Percentiles rank a stretch among this genome's conserved stretches.
Conservation (phyloP, 2,888 invertebrate species). For the Silvanus unidentatus region DNA sequence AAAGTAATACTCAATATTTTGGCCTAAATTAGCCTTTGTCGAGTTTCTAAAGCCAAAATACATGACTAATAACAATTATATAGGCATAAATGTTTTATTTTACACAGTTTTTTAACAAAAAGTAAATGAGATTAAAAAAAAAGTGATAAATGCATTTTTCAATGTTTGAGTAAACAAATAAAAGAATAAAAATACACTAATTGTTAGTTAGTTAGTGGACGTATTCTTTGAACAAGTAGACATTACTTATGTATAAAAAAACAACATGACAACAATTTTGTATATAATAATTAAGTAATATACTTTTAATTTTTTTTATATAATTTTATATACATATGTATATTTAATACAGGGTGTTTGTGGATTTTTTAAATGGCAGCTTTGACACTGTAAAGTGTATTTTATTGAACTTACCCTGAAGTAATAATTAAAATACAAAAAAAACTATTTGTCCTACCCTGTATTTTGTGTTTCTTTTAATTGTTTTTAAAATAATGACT, state of each 20-base stretch:
- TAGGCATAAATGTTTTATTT: too few relatives aligned
- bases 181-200: constrained; percentile 11
- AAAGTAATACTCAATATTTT: constrained; percentile 10
- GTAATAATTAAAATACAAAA: too few relatives aligned
- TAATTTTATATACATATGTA: constrained; percentile 35
- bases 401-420: neutral
- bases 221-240: constrained; percentile 1
- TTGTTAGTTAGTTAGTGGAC: constrained; percentile 18
- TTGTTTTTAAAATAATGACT: constrained; percentile 30
- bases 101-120: too few relatives aligned
- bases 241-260: constrained; percentile 16
- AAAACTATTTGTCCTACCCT: constrained; percentile 16
- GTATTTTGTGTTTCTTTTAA: constrained; percentile 21
- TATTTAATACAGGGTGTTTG: constrained; percentile 36
- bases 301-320: constrained; percentile 34
- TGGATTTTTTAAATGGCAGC: constrained; percentile 26
- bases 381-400: constrained; percentile 7
- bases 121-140: too few relatives aligned
- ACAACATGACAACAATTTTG: constrained; percentile 19
- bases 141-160: constrained; percentile 1
- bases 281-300: constrained; percentile 32
- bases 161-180: neutral
- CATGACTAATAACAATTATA: too few relatives aligned
- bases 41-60: constrained; percentile 16
- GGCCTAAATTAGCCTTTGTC: constrained; percentile 19